Percentiles rank a stretch among this genome's conserved stretches.
Evolutionary conservation across 1,140 invertebrate species (phyloP).

Genomic region (Coenobita brevimanus): DNA sequence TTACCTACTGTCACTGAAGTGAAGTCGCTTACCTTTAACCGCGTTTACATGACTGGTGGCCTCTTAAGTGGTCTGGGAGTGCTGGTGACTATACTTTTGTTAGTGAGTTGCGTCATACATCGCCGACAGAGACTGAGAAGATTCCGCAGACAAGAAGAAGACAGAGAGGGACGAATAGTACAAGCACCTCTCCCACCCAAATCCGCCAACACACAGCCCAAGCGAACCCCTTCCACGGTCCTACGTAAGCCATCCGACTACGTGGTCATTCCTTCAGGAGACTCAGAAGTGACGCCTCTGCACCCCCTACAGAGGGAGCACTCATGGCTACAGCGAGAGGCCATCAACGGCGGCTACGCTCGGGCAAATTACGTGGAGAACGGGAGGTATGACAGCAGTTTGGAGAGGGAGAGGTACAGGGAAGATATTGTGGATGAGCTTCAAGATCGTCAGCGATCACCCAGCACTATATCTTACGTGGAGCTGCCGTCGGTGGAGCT

Average conservation of each 20-base stretch:
- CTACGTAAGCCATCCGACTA: constrained; percentile 78
- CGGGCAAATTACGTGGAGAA: constrained; percentile 31
- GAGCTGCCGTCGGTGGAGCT: constrained; percentile 42
- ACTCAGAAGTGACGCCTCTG: constrained; percentile 75
- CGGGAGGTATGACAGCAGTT: constrained; percentile 24
- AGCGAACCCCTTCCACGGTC: background rate
- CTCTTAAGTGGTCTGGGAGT: constrained; percentile 36
- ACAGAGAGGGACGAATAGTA: constrained; percentile 20
- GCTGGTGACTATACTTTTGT: constrained; percentile 38
- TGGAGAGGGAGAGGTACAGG: constrained; percentile 18
- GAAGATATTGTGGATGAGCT: constrained; percentile 39
- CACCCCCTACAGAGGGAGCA: constrained; percentile 72
- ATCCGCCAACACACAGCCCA: background rate
- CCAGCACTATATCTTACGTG: constrained; percentile 48
- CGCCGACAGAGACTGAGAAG: constrained; percentile 45
- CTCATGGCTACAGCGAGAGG: constrained; percentile 8
- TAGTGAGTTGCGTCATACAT: constrained; percentile 46
- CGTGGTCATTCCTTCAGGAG: constrained; percentile 80
- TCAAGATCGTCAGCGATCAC: constrained; percentile 27
- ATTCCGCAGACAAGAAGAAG: constrained; percentile 50
- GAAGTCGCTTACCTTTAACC: constrained; percentile 20
- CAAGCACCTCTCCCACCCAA: background rate
- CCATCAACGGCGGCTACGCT: constrained; percentile 37
- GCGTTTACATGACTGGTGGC: constrained; percentile 44
- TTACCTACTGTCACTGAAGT: constrained; percentile 70